A percentile compares a stretch with the other conserved stretches of the same genome.
These are phyloP conservation scores for Halcyon leucocephala DNA, from an alignment of 2,797 vertebrate genomes.

Conservation along the genomic window DNA sequence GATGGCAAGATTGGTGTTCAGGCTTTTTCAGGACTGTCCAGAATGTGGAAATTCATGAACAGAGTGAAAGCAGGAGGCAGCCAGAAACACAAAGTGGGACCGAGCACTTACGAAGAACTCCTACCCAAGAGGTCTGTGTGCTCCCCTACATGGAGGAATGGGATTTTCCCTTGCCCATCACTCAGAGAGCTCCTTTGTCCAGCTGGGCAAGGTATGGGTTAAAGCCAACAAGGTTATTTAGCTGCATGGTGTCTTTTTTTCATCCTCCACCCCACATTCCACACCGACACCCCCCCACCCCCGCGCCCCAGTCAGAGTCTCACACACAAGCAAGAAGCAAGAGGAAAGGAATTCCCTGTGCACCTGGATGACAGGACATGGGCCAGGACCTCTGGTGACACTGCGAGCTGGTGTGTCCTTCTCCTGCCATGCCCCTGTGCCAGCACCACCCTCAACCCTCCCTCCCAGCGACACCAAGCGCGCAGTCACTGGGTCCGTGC, in stretches of 20 bases:
- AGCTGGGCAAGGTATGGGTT: neutral
- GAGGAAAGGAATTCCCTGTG: slow-evolving; percentile 2
- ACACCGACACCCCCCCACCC: no score
- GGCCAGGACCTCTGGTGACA: neutral
- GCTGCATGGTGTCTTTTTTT: neutral
- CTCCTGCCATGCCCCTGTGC: rapidly evolving
- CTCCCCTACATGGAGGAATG: neutral
- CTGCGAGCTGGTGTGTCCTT: rapidly evolving
- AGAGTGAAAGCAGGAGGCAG: neutral
- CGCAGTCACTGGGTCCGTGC: neutral
- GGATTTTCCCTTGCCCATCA: neutral
- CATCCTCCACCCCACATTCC: neutral
- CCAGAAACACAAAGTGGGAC: neutral
- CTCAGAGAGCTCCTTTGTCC: neutral
- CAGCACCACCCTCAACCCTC: neutral
- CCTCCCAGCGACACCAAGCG: neutral
- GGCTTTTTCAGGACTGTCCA: neutral
- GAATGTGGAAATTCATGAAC: neutral
- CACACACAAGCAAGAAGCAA: neutral
- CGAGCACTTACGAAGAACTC: neutral
- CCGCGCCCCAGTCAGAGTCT: neutral
- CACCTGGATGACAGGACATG: neutral
- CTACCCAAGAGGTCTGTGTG: neutral
- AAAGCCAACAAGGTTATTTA: neutral
- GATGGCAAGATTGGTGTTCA: neutral